Conservation (phyloP, 2,888 invertebrate species). For the Diaperis boleti region DNA sequence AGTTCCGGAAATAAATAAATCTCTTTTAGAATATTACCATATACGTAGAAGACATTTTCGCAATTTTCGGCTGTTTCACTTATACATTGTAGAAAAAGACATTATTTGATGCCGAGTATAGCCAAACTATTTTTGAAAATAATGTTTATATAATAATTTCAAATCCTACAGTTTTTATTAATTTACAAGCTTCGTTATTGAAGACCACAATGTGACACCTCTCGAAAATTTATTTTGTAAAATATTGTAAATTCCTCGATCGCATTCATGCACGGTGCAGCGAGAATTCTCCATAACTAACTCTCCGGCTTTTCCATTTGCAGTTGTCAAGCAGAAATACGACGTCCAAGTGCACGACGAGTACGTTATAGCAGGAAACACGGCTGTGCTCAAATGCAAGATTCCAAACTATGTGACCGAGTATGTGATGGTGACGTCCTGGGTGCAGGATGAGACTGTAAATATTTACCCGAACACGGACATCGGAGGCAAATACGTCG, state of each 20-base stretch:
- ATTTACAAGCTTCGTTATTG: not conserved
- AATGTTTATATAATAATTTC: too few species aligned
- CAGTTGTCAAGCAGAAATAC: slow-evolving; percentile 88
- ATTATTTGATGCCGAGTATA: too few species aligned
- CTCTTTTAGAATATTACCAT: too few species aligned
- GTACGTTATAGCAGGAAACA: slow-evolving; percentile 91
- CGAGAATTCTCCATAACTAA: not conserved
- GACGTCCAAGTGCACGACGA: slow-evolving; percentile 92
- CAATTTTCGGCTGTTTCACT: too few species aligned
- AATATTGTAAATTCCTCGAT: slow-evolving; percentile 18
- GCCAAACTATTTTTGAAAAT: too few species aligned
- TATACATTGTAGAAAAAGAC: too few species aligned
- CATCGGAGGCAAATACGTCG: slow-evolving; percentile 81
- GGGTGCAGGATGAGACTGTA: slow-evolving; percentile 87
- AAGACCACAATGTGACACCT: too few species aligned
- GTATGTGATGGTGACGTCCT: slow-evolving; percentile 88
- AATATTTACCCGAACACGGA: slow-evolving; percentile 83
- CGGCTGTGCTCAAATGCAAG: slow-evolving; percentile 89
- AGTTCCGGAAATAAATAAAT: too few species aligned
- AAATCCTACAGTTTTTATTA: too few species aligned
- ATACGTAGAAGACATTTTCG: too few species aligned
- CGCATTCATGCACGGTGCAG: not conserved
- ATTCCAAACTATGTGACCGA: slow-evolving; percentile 90
- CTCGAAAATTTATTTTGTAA: not conserved
- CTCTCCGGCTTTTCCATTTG: slow-evolving; percentile 53